phyloP scores from a whole-genome alignment of 92 coral and sea anemone species.

The Siderastrea radians region DNA sequence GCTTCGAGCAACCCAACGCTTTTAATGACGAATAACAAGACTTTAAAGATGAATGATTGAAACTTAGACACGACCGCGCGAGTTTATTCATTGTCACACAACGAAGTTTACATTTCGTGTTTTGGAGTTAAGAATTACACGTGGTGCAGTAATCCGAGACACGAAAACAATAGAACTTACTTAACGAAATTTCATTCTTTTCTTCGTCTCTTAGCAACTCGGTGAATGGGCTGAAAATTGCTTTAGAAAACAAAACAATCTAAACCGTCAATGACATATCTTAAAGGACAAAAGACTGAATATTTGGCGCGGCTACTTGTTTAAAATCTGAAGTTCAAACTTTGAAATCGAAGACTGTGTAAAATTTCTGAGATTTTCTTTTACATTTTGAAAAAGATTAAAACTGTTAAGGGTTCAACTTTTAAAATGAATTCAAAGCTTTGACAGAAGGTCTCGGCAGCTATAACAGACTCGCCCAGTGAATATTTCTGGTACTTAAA shows the following conservation, averaged over 20 bases:
- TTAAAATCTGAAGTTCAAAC: background rate
- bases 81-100: background rate
- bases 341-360: background rate
- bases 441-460: background rate
- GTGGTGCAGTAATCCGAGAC: constrained; percentile 31
- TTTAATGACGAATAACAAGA: background rate
- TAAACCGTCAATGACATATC: background rate
- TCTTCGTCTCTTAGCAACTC: constrained; percentile 40
- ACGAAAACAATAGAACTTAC: constrained; percentile 20
- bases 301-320: background rate
- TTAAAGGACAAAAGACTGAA: constrained; percentile 5
- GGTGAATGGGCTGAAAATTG: background rate
- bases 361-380: background rate
- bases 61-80: background rate
- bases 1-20: background rate
- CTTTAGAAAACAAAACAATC: background rate
- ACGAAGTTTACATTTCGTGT: constrained; percentile 33
- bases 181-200: constrained; percentile 30
- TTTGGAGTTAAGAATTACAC: constrained; percentile 9
- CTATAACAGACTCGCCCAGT: no score
- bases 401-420: background rate
- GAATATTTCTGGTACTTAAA: no score
- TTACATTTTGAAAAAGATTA: no score
- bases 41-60: background rate
- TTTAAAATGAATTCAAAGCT: background rate